Percentiles rank a stretch among this genome's conserved stretches.
phyloP scores from a whole-genome alignment of 2,113 vertebrate genomes.

The Platichthys flesus region DNA sequence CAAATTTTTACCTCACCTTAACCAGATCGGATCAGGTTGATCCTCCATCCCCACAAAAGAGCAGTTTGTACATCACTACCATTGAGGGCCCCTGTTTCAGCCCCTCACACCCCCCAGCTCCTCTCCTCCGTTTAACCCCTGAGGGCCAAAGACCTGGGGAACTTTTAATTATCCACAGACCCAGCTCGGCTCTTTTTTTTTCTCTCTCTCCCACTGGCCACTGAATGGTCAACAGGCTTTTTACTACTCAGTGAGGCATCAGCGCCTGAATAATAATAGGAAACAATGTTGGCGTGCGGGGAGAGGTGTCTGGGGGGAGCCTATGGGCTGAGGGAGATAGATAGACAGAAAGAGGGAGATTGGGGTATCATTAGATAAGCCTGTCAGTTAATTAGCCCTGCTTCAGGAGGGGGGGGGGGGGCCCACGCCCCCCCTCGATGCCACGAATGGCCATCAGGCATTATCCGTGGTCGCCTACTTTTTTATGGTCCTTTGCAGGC shows the following conservation, averaged over 20 bases:
- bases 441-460: constrained; percentile 79
- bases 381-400: constrained; percentile 81
- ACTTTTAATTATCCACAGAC: constrained; percentile 93
- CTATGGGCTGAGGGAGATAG: constrained; percentile 59
- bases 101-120: constrained; percentile 63
- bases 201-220: constrained; percentile 63
- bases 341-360: constrained; percentile 58
- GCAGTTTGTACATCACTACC: constrained; percentile 22
- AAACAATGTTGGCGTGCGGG: constrained; percentile 83
- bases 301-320: constrained; percentile 71
- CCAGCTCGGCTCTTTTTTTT: constrained; percentile 63
- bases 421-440: constrained; percentile 74
- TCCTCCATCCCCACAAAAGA: constrained; percentile 42
- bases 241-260: constrained; percentile 86
- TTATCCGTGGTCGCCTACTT: constrained; percentile 72
- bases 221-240: constrained; percentile 92
- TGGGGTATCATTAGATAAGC: constrained; percentile 82
- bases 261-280: constrained; percentile 89
- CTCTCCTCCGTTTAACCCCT: constrained; percentile 80
- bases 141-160: constrained; percentile 88
- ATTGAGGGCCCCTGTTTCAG: constrained; percentile 40
- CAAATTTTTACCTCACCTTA: background rate
- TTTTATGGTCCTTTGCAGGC: constrained; percentile 76
- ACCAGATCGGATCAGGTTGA: background rate
- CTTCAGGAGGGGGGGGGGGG: constrained; percentile 62